Evolutionary conservation across 2,113 vertebrate species (phyloP).

Genomic region (Zingel zingel): DNA sequence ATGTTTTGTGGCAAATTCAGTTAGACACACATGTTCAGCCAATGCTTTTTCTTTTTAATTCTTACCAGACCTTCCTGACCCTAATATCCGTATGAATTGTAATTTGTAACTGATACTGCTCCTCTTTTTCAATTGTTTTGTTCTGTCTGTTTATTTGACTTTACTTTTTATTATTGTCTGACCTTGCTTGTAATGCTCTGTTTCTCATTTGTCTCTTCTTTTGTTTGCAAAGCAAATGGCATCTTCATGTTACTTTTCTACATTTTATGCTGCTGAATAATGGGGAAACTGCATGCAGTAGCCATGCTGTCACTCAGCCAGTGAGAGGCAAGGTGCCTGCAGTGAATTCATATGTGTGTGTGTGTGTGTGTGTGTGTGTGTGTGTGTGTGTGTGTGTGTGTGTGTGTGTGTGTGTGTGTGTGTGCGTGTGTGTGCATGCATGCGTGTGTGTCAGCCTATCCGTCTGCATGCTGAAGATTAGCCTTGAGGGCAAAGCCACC

Average conservation of each 20-base stretch:
- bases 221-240: slow-evolving; percentile 47
- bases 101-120: slow-evolving; percentile 48
- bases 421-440: slow-evolving; percentile 8
- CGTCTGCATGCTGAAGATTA: slow-evolving; percentile 65
- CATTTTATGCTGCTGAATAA: slow-evolving; percentile 75
- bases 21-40: slow-evolving; percentile 5
- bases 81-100: slow-evolving; percentile 27
- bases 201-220: slow-evolving; percentile 46
- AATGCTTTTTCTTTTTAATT: slow-evolving; percentile 44
- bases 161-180: slow-evolving; percentile 49
- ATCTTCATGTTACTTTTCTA: slow-evolving; percentile 2
- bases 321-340: slow-evolving; percentile 67
- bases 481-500: slow-evolving; percentile 55
- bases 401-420: slow-evolving; percentile 35
- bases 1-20: slow-evolving; percentile 34
- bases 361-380: slow-evolving; percentile 18
- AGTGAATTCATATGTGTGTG: slow-evolving; percentile 59
- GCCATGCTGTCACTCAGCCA: slow-evolving; percentile 78
- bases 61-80: slow-evolving; percentile 46
- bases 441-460: slow-evolving; percentile 30
- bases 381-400: slow-evolving; percentile 23
- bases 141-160: slow-evolving; percentile 34
- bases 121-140: slow-evolving; percentile 48
- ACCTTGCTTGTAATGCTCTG: slow-evolving; percentile 33
- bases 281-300: slow-evolving; percentile 78